phyloP scores from a whole-genome alignment of 1,140 invertebrate genomes.

The Trichogramma pretiosum region DNA sequence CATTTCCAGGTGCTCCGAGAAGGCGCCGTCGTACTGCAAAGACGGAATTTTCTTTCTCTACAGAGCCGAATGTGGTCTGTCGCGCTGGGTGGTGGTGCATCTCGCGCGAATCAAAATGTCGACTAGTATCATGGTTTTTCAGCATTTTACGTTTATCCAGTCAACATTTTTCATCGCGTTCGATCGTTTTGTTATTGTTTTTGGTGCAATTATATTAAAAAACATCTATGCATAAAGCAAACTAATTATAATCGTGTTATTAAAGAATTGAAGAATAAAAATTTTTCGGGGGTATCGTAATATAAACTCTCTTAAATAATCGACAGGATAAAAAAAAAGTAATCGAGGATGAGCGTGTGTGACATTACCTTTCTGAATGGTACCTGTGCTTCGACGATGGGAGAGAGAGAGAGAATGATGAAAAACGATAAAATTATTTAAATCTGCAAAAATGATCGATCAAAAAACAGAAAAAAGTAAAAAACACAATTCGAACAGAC shows the following conservation, averaged over 20 bases:
- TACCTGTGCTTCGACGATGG: constrained; percentile 33
- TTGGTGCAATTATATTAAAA: constrained; percentile 2
- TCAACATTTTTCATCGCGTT: no score
- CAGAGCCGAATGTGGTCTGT: not conserved
- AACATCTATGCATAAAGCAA: constrained; percentile 14
- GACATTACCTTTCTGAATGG: constrained; percentile 35
- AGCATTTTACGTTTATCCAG: no score
- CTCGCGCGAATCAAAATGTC: no score
- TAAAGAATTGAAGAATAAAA: constrained; percentile 4
- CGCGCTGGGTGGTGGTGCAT: not conserved
- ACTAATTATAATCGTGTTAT: constrained; percentile 6
- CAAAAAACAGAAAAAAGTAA: constrained; percentile 21
- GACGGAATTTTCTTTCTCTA: constrained; percentile 8
- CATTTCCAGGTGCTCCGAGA: constrained; percentile 96
- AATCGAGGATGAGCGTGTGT: constrained; percentile 26
- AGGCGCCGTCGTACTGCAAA: constrained; percentile 78
- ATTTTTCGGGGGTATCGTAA: not conserved
- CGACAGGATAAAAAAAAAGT: not conserved
- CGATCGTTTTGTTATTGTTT: not conserved
- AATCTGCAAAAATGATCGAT: constrained; percentile 30
- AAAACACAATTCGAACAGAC: no score
- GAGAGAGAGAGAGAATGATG: constrained; percentile 26
- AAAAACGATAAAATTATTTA: constrained; percentile 32
- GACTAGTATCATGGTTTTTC: no score
- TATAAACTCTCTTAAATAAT: not conserved